These are phyloP conservation scores for human DNA, from an alignment of 2,113 vertebrate genomes.

Conservation along the genomic window DNA sequence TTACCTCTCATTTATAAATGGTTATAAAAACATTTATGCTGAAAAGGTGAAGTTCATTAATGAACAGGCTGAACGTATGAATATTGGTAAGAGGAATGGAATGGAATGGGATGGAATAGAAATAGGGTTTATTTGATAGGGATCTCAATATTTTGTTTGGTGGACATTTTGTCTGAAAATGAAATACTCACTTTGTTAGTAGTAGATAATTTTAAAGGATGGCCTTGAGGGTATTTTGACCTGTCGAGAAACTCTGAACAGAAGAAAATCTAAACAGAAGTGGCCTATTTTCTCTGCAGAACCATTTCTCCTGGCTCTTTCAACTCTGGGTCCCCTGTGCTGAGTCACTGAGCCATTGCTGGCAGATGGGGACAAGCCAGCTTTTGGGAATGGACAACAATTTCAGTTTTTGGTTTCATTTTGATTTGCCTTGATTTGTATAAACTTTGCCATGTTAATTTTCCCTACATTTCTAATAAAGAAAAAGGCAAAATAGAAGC, in stretches of 20 bases:
- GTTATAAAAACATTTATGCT: conserved; percentile 88
- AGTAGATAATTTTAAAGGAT: not conserved
- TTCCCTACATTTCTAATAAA: conserved; percentile 27
- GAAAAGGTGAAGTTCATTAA: conserved; percentile 87
- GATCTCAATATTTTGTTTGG: not conserved
- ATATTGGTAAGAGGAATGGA: conserved; percentile 85
- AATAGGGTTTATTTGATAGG: not conserved
- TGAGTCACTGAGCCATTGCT: not conserved
- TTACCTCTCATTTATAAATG: conserved; percentile 87
- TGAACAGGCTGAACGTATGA: conserved; percentile 90
- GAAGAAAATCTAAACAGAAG: not conserved
- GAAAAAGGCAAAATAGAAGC: not conserved
- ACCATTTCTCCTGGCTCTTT: not conserved
- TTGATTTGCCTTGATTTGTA: not conserved
- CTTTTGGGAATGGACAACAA: not conserved
- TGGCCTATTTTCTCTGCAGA: not conserved
- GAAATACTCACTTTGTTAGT: not conserved
- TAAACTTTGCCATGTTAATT: not conserved
- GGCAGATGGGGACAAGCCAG: not conserved
- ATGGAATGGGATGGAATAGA: too few species aligned
- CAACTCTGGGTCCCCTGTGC: not conserved
- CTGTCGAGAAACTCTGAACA: not conserved
- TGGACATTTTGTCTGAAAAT: not conserved
- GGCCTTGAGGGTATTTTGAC: not conserved
- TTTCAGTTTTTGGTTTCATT: conserved; percentile 6